phyloP scores from a whole-genome alignment of 2,888 invertebrate species.

The Listrodromus nycthemerus region DNA sequence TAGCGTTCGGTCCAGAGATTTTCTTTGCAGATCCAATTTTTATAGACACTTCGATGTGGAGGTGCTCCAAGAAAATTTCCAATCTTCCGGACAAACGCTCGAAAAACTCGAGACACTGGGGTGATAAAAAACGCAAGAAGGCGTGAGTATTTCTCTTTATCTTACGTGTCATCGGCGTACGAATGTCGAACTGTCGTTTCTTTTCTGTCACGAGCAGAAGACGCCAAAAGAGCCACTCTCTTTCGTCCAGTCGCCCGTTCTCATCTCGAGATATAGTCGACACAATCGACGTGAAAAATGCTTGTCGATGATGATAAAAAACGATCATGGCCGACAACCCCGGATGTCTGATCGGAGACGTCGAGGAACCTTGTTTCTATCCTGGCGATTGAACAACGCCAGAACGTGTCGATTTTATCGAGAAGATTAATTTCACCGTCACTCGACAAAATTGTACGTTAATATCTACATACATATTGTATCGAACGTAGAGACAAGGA shows the following conservation, averaged over 20 bases:
- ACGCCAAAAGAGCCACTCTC: constrained; percentile 53
- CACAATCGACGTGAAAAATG: constrained; percentile 49
- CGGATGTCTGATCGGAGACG: constrained; percentile 56
- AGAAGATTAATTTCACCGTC: too few species aligned
- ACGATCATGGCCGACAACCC: constrained; percentile 29
- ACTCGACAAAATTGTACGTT: too few species aligned
- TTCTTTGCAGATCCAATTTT: constrained; percentile 16
- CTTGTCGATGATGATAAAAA: constrained; percentile 39
- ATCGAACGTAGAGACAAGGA: too few species aligned
- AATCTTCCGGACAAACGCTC: constrained; percentile 22
- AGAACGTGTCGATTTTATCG: constrained; percentile 38
- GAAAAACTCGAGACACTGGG: constrained; percentile 17
- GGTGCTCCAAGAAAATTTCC: constrained; percentile 20
- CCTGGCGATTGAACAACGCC: constrained; percentile 20
- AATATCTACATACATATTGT: too few species aligned
- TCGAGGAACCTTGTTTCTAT: constrained; percentile 13
- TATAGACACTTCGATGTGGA: not conserved
- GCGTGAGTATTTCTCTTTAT: constrained; percentile 50
- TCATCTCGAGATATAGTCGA: constrained; percentile 32
- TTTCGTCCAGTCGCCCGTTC: constrained; percentile 46
- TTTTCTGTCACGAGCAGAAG: constrained; percentile 54
- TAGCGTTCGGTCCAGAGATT: not conserved
- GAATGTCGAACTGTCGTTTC: constrained; percentile 57
- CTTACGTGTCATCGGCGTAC: constrained; percentile 31
- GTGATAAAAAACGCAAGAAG: constrained; percentile 47